Percentiles rank a stretch among this genome's conserved stretches.
Evolutionary conservation across 2,797 vertebrate genomes (phyloP).

Genomic region (Cetoscarus ocellatus): DNA sequence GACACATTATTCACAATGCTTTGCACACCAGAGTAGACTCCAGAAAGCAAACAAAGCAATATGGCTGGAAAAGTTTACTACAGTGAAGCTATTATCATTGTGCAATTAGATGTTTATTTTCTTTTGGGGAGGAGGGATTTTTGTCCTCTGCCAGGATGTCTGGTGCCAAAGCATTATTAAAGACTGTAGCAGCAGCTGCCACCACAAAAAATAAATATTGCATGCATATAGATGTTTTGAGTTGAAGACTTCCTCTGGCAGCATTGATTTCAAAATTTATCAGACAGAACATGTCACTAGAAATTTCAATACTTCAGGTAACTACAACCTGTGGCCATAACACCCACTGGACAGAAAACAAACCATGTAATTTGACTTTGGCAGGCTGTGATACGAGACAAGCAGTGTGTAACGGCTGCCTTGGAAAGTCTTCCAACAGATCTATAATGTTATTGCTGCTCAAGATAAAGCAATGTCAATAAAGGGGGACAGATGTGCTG

Average conservation of each 20-base stretch:
- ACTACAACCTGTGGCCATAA: constrained; percentile 56
- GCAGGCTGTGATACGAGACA: constrained; percentile 66
- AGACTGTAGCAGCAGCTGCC: constrained; percentile 69
- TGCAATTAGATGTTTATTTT: constrained; percentile 49
- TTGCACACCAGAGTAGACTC: constrained; percentile 1
- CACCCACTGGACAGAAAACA: constrained; percentile 58
- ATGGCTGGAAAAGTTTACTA: constrained; percentile 6
- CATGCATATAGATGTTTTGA: constrained; percentile 64
- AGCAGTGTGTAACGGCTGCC: constrained; percentile 62
- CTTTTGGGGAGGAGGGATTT: constrained; percentile 20
- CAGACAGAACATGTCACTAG: constrained; percentile 55
- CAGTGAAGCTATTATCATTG: constrained; percentile 32
- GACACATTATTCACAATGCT: constrained; percentile 12
- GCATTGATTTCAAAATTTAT: constrained; percentile 67
- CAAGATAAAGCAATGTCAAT: constrained; percentile 63
- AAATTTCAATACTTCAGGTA: constrained; percentile 39
- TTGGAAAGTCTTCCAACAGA: constrained; percentile 75
- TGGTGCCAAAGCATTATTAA: constrained; percentile 54
- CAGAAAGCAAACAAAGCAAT: constrained; percentile 27
- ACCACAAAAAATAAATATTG: constrained; percentile 70
- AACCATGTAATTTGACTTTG: constrained; percentile 61
- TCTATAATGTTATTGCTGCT: constrained; percentile 82
- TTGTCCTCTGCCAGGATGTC: constrained; percentile 57
- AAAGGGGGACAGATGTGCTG: constrained; percentile 59
- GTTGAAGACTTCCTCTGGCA: constrained; percentile 61